Evolutionary conservation across 2,888 invertebrate species (phyloP).

Genomic region (Philereme transversata): DNA sequence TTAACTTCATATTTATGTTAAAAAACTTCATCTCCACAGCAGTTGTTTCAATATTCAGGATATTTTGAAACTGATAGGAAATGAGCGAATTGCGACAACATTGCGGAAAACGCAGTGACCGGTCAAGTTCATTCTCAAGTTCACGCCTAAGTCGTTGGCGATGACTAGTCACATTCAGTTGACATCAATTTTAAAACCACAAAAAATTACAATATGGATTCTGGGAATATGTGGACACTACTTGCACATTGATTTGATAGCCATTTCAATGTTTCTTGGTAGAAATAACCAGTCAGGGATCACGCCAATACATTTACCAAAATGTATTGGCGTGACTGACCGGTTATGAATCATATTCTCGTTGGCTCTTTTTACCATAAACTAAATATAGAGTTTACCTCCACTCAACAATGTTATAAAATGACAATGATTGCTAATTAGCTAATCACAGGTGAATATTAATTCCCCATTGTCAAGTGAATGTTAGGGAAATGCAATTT

Average conservation of each 20-base stretch:
- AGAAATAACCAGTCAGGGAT: too few species aligned
- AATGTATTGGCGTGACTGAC: too few species aligned
- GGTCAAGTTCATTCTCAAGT: constrained; percentile 12
- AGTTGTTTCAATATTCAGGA: too few species aligned
- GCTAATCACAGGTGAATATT: constrained; percentile 33
- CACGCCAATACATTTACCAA: too few species aligned
- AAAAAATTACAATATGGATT: neutral
- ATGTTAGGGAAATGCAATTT: constrained; percentile 73
- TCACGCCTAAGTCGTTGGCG: constrained; percentile 1
- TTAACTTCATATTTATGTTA: too few species aligned
- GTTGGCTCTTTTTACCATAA: neutral
- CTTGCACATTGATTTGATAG: neutral
- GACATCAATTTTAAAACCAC: constrained; percentile 8
- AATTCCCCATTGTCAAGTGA: constrained; percentile 43
- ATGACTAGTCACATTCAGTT: constrained; percentile 1
- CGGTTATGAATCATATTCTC: too few species aligned
- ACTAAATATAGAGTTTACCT: neutral
- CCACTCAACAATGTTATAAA: neutral
- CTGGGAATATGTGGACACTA: neutral
- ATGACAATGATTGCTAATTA: constrained; percentile 10
- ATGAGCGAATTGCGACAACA: too few species aligned
- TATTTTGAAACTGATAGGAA: too few species aligned
- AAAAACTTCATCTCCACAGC: too few species aligned
- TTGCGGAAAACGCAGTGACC: neutral
- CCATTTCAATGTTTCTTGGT: too few species aligned